phyloP scores from a whole-genome alignment of 2,888 invertebrate genomes.

The Eristalis pertinax region DNA sequence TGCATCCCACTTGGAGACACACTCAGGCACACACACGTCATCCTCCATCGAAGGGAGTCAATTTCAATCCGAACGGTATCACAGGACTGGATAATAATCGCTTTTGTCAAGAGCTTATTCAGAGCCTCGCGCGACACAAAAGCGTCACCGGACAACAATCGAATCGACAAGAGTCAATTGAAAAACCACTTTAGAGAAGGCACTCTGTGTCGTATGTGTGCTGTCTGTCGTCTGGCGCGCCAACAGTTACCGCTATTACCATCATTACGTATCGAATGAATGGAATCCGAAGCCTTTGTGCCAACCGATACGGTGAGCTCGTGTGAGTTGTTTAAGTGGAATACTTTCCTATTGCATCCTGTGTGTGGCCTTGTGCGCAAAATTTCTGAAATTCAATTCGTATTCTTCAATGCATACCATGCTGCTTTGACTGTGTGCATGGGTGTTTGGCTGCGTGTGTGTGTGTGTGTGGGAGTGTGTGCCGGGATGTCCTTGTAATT shows the following conservation, averaged over 20 bases:
- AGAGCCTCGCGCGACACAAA: neutral
- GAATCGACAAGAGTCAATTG: constrained; percentile 46
- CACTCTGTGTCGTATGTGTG: neutral
- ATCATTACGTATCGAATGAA: constrained; percentile 55
- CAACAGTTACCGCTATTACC: constrained; percentile 42
- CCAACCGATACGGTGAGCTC: constrained; percentile 29
- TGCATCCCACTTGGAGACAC: too few species aligned
- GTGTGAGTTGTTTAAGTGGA: constrained; percentile 26
- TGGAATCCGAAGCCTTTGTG: constrained; percentile 66
- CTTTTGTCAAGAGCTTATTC: neutral
- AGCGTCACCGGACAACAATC: neutral
- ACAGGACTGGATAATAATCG: neutral
- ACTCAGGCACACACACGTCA: too few species aligned
- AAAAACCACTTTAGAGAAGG: constrained; percentile 47
- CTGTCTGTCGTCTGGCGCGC: neutral
- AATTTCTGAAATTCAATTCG: constrained; percentile 44
- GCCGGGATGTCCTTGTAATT: neutral
- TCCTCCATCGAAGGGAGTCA: neutral
- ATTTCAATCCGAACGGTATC: neutral
- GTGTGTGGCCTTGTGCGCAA: constrained; percentile 14
- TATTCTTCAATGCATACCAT: neutral
- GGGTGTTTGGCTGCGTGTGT: too few species aligned
- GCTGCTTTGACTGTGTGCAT: neutral
- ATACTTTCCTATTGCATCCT: constrained; percentile 19
- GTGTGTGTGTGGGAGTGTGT: neutral